These are phyloP conservation scores for Xiphias gladius DNA, from an alignment of 2,113 vertebrate genomes.

Conservation along the genomic window DNA sequence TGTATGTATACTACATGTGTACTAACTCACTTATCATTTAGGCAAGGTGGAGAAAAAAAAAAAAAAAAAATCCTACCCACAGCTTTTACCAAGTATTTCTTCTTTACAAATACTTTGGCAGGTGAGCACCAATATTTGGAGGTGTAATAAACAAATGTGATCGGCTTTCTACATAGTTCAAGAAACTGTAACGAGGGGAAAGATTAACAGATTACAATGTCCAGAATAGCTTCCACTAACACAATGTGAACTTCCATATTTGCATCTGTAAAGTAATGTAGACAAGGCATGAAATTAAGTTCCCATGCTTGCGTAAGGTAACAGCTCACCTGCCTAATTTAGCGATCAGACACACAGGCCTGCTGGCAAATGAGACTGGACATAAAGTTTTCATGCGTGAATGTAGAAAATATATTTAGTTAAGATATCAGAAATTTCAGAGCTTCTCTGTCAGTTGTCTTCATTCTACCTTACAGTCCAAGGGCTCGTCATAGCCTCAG, in stretches of 20 bases:
- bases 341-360: conserved; percentile 33
- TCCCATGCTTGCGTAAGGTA: conserved; percentile 30
- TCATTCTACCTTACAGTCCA: conserved; percentile 29
- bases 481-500: conserved; percentile 41
- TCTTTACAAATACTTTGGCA: conserved; percentile 6
- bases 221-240: conserved; percentile 18
- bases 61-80: background rate
- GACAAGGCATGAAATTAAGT: conserved; percentile 66
- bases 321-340: conserved; percentile 50
- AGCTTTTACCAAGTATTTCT: background rate
- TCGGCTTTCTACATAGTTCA: conserved; percentile 16
- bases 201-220: conserved; percentile 9
- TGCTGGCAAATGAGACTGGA: conserved; percentile 36
- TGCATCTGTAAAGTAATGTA: conserved; percentile 47
- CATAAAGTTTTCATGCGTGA: conserved; percentile 13
- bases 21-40: background rate
- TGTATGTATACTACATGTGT: background rate
- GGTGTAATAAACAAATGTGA: conserved; percentile 10
- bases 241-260: conserved; percentile 26
- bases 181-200: conserved; percentile 13
- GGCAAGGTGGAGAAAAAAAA: no score
- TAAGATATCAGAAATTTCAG: conserved; percentile 12
- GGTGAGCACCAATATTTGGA: conserved; percentile 9
- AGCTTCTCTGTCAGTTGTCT: background rate
- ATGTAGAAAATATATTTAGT: background rate